Conservation (phyloP, 2,113 vertebrate species). For the Heterotis niloticus region DNA sequence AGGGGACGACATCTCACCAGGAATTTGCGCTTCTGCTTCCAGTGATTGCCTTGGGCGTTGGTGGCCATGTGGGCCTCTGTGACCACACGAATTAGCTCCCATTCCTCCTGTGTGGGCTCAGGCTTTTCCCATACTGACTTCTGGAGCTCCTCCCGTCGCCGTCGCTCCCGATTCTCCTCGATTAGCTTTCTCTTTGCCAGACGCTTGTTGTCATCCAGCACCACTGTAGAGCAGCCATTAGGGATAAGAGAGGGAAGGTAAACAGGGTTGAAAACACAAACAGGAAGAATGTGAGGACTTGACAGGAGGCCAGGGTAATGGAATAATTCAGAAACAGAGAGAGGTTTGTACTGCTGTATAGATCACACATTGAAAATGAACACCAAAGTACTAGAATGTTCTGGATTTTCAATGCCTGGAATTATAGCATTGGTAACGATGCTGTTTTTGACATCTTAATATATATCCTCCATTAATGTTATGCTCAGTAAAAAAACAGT, state of each 20-base stretch:
- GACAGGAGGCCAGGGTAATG: too few relatives aligned
- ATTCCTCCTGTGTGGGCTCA: conserved; percentile 88
- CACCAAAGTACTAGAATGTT: too few relatives aligned
- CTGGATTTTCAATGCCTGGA: not conserved
- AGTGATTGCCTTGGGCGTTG: conserved; percentile 95
- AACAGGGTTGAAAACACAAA: conserved; percentile 11
- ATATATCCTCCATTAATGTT: not conserved
- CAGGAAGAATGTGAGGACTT: not conserved
- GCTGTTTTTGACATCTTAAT: not conserved
- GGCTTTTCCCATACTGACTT: conserved; percentile 84
- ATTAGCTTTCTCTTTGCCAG: conserved; percentile 94
- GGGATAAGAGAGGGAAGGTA: not conserved
- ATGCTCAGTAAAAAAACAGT: not conserved
- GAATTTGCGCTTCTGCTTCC: conserved; percentile 98
- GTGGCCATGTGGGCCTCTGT: conserved; percentile 94
- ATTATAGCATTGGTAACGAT: not conserved
- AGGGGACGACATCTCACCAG: conserved; percentile 71
- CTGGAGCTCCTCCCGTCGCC: conserved; percentile 83
- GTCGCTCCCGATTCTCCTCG: conserved; percentile 90
- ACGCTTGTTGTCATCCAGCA: conserved; percentile 91
- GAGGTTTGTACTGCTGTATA: too few relatives aligned
- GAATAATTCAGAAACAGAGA: too few relatives aligned
- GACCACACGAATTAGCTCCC: conserved; percentile 92
- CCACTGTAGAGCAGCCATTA: conserved; percentile 68
- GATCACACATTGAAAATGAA: too few relatives aligned